Base-by-base conservation (phyloP, 1,140 invertebrate genomes). In the Epicauta chinensis region DNA sequence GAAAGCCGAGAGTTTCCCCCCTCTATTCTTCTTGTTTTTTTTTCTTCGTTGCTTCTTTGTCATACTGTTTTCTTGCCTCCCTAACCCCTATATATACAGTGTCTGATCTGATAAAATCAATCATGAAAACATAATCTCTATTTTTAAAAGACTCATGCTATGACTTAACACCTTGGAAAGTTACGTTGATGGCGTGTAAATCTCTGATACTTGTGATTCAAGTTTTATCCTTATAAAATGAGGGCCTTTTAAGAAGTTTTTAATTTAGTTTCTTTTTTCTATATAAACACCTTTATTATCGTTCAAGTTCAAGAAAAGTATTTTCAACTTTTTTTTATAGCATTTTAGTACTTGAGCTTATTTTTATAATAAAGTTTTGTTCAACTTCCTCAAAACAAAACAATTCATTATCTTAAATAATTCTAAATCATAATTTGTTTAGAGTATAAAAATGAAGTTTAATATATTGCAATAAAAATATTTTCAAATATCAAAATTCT, bases 31-130 rank as follows among this genome's bases (percentile, higher is more conserved):
- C 32, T 34, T 34, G 10, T 34, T 11, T 34, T 34, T 34, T 34
- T 34, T 30, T 10, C 29, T 10, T 10, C 10, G 4, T 30, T 30
- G 4, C 4, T 30, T 34, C 12, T 34, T 34, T 2, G 12, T 34
- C 32, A 11, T 34, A 9, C 3, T 12, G 1, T 11, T 34, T 11
- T 34, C 12, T 34, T 34, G 10, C 32, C 32, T 30, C 10, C 32
- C 12, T 12, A 3, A 39, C 46, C 30, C 30, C 46, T 39, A 12
- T 10, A 30, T 30, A 38, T 41, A 39, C 35, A 49, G 12, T 49
- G 46, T 49, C 36, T 39, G 46, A 49, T 49, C 36, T 49, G 46
- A 49, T 49, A 49, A 49, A 49, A 49, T 49, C 46, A 49, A 49
- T 49, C 46, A 39, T 49, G 46, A 38, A 49, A 49, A 49, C 37